These are phyloP conservation scores for Melanocharis versteri DNA, from an alignment of 2,113 vertebrate species.

Conservation along the genomic window DNA sequence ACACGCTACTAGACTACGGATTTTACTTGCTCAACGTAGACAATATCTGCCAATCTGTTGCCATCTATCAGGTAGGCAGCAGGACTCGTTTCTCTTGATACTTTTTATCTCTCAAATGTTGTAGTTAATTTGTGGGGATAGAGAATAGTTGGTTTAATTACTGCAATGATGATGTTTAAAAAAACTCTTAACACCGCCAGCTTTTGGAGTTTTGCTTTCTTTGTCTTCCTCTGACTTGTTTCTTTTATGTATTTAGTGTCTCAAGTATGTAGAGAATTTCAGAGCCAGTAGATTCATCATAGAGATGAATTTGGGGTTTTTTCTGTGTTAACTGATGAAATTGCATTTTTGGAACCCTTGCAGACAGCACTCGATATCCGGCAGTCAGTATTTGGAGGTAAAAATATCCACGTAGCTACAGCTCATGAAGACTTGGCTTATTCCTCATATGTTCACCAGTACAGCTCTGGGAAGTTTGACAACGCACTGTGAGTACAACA, in stretches of 20 bases:
- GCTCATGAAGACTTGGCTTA: constrained; percentile 97
- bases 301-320: background rate
- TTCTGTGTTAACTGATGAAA: background rate
- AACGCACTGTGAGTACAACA: constrained; percentile 91
- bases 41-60: constrained; percentile 98
- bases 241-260: background rate
- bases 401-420: constrained; percentile 98
- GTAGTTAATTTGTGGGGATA: background rate
- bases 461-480: constrained; percentile 98
- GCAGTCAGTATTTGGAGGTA: constrained; percentile 98
- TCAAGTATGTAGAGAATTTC: background rate
- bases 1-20: constrained; percentile 96
- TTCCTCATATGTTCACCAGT: constrained; percentile 98
- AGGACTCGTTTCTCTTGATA: background rate
- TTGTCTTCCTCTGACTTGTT: background rate
- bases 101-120: background rate
- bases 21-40: constrained; percentile 99
- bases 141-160: background rate
- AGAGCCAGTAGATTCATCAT: background rate
- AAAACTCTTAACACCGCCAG: rapidly evolving
- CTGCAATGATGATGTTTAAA: background rate
- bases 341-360: background rate
- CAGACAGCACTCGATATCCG: constrained; percentile 97
- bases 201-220: background rate
- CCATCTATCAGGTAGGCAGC: constrained; percentile 92